phyloP scores from a whole-genome alignment of 1,140 invertebrate species.

The Drosophila pruinosa region DNA sequence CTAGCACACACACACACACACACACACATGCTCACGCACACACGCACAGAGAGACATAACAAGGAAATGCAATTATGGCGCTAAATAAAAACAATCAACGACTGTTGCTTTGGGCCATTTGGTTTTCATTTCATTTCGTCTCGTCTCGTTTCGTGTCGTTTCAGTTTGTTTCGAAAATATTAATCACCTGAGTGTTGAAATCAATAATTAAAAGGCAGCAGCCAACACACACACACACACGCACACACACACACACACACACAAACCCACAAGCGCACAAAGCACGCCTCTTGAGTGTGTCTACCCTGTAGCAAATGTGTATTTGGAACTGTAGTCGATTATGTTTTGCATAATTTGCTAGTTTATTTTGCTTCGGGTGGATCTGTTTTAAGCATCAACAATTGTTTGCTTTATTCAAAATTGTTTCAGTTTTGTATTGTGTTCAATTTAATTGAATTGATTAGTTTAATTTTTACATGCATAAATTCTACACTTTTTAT shows the following conservation, averaged over 20 bases:
- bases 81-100: conserved; percentile 62
- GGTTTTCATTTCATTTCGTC: background rate
- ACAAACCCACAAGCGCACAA: background rate
- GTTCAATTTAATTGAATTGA: too few species aligned
- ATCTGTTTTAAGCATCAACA: too few species aligned
- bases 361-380: too few species aligned
- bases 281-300: background rate
- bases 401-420: too few species aligned
- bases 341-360: too few species aligned
- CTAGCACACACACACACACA: background rate
- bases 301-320: background rate
- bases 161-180: conserved; percentile 52
- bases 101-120: conserved; percentile 36
- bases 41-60: conserved; percentile 27
- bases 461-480: too few species aligned
- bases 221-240: conserved; percentile 1
- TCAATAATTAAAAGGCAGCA: conserved; percentile 75
- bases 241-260: background rate
- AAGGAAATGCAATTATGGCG: conserved; percentile 73
- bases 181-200: conserved; percentile 67
- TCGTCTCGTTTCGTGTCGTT: background rate
- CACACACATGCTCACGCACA: background rate
- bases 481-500: too few species aligned
- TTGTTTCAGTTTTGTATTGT: too few species aligned
- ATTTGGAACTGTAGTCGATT: background rate